phyloP scores from a whole-genome alignment of 2,888 invertebrate genomes.

The Orthosia gracilis region DNA sequence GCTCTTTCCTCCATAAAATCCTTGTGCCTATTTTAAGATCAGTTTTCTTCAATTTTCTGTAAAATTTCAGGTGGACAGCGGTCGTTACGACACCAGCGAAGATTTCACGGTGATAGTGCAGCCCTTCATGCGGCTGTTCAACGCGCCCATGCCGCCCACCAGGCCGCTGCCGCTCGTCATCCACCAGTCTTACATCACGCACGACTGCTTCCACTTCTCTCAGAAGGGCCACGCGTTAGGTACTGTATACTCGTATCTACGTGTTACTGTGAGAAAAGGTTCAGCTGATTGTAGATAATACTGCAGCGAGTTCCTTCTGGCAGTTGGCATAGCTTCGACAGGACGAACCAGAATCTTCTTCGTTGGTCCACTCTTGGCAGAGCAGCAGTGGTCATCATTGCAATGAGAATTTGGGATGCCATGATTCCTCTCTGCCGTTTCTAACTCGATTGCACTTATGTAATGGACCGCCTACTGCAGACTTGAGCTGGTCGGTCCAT shows the following conservation, averaged over 20 bases:
- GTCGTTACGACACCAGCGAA: slow-evolving; percentile 92
- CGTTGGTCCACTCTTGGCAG: too few relatives aligned
- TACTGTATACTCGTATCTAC: slow-evolving; percentile 73
- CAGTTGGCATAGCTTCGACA: neutral
- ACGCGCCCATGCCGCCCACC: slow-evolving; percentile 87
- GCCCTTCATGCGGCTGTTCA: slow-evolving; percentile 94
- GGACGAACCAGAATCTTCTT: too few relatives aligned
- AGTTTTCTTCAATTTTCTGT: slow-evolving; percentile 61
- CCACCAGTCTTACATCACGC: slow-evolving; percentile 93
- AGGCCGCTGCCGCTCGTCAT: slow-evolving; percentile 90
- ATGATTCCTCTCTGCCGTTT: too few relatives aligned
- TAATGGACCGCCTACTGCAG: too few relatives aligned
- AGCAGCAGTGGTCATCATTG: too few relatives aligned
- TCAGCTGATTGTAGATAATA: neutral
- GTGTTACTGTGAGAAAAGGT: neutral
- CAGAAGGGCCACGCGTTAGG: slow-evolving; percentile 95
- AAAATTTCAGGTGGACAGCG: slow-evolving; percentile 91
- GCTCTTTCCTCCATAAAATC: too few relatives aligned
- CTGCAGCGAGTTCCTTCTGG: neutral
- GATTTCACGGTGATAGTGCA: slow-evolving; percentile 94
- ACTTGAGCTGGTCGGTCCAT: too few relatives aligned
- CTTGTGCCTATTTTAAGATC: neutral
- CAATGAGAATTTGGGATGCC: too few relatives aligned
- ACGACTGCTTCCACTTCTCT: slow-evolving; percentile 95
- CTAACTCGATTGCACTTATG: too few relatives aligned